phyloP scores from a whole-genome alignment of 2,113 vertebrate genomes.

The Sturnira hondurensis region DNA sequence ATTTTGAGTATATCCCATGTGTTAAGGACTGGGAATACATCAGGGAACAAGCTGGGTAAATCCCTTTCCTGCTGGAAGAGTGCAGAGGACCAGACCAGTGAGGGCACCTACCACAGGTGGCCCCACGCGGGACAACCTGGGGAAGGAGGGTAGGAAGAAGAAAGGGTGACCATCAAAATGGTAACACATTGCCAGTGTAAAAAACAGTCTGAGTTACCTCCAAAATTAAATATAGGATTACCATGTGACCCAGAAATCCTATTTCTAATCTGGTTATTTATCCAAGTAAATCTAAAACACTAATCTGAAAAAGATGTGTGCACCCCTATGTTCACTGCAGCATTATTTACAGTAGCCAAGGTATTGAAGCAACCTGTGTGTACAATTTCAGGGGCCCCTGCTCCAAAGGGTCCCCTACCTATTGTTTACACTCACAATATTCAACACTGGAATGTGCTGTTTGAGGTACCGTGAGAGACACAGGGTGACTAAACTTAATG shows the following conservation, averaged over 20 bases:
- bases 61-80: background rate
- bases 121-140: background rate
- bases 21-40: background rate
- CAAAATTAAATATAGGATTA: background rate
- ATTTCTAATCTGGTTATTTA: background rate
- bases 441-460: rapidly evolving
- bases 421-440: rapidly evolving
- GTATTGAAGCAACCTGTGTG: background rate
- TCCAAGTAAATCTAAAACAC: background rate
- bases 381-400: rapidly evolving
- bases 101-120: background rate
- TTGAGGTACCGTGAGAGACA: background rate
- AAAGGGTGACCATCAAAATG: background rate
- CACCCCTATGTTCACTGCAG: background rate
- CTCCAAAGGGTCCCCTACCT: background rate
- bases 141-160: background rate
- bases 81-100: background rate
- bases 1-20: background rate
- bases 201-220: background rate
- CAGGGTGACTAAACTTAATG: background rate
- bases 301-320: background rate
- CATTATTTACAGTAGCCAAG: background rate
- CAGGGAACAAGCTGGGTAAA: background rate
- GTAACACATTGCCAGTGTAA: background rate
- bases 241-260: background rate